Evolutionary conservation across 2,888 invertebrate species (phyloP).

Genomic region (Ditylenchus weischeri): DNA sequence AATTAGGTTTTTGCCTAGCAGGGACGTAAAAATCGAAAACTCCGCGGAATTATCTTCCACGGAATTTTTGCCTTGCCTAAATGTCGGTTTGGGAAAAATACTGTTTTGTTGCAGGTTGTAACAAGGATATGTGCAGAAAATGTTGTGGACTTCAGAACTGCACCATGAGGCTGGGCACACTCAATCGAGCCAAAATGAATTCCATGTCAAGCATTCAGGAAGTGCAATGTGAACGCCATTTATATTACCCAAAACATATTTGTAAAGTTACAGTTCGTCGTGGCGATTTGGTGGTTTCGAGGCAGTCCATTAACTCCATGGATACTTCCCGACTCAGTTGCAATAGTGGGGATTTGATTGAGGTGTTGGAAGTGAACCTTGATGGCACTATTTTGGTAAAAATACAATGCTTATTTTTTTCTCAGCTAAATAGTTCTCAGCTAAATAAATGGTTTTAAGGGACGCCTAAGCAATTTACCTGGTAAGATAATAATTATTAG

Average conservation of each 20-base stretch:
- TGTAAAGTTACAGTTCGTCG: conserved; percentile 10
- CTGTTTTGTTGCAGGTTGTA: conserved; percentile 24
- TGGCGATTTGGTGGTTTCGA: conserved; percentile 18
- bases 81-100: neutral
- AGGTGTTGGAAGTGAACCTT: conserved; percentile 37
- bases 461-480: conserved; percentile 7
- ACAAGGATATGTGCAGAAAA: conserved; percentile 32
- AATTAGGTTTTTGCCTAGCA: too few species aligned
- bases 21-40: too few species aligned
- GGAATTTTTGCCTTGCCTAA: too few species aligned
- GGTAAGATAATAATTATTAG: too few species aligned
- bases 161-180: conserved; percentile 17
- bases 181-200: conserved; percentile 5
- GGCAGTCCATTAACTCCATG: conserved; percentile 2
- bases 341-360: conserved; percentile 40
- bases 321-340: conserved; percentile 13
- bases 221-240: too few species aligned
- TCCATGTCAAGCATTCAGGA: conserved; percentile 16
- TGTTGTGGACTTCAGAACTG: conserved; percentile 32
- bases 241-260: too few species aligned
- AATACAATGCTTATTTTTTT: neutral
- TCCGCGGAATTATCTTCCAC: too few species aligned
- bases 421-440: neutral
- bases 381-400: conserved; percentile 19
- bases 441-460: too few species aligned